Evolutionary conservation across 2,113 vertebrate species (phyloP), one percentile per base, ranked within the genome.

Genomic region (Chloebia gouldiae): DNA sequence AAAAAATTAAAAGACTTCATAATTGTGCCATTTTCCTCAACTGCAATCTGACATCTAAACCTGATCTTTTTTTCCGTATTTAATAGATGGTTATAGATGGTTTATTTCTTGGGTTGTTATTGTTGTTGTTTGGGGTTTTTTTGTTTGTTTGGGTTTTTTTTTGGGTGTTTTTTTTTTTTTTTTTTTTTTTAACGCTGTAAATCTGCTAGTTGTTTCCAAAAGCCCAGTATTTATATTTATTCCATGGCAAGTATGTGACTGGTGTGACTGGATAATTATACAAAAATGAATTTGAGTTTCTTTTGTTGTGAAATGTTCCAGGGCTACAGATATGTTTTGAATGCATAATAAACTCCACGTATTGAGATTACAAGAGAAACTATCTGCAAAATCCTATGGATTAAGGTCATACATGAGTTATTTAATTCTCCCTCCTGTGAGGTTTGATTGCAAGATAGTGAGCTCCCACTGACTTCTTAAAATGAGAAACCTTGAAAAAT

Each of bases 341-440:
- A 94, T 95, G 40, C 28, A 0, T 68, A 76, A 94, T 93, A 90
- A 93, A 4, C 56, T 49, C 35, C 0, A 79, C 68, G 80, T 80
- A 86, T 45, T 88, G 76, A 93, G 92, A 93, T 81, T 94, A 90
- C 90, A 90, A 81, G 85, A 78, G 75, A 81, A 93, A 83, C 68
- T 86, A 86, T 73, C 68, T 71, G 49, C n/a, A 80, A 83, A 94
- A 95, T 94, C 88, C 90, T 86, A 53, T 0, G 22, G 93, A 96
- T 94, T 96, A 96, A 96, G 93, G 93, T 94, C 93, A 88, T 24
- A 56, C 92, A 75, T 76, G 80, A 96, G 72, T 60, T 81, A 88
- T 30, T 85, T 93, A 90, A 94, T 88, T 93, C 86, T 95, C 40
- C 61, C 80, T 92, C 88, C 92, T 81, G 64, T 60, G 92, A 93